Evolutionary conservation across 64 coral and sea anemone genomes (phyloP).

Genomic region (Actinia equina): DNA sequence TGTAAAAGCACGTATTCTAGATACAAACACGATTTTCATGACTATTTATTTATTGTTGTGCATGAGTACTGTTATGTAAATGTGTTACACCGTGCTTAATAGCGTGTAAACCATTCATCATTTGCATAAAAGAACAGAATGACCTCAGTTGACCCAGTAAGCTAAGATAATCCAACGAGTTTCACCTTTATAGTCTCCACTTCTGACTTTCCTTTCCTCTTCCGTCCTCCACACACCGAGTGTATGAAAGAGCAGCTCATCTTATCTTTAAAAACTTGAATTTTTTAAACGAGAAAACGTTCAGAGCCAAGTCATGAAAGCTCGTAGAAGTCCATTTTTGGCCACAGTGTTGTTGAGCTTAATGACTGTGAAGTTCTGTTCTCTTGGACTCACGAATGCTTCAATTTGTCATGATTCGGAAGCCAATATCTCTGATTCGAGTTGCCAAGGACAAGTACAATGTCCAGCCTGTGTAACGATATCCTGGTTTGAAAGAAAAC

Average conservation of each 20-base stretch:
- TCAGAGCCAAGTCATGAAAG: neutral
- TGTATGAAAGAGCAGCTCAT: no score
- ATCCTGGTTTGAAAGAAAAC: conserved; percentile 8
- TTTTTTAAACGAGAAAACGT: neutral
- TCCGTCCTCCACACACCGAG: no score
- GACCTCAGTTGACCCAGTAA: no score
- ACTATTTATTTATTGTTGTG: no score
- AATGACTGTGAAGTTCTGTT: neutral
- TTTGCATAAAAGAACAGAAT: no score
- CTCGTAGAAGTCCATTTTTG: neutral
- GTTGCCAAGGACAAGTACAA: neutral
- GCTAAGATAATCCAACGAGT: no score
- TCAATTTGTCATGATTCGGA: neutral
- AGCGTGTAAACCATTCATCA: no score
- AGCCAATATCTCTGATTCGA: neutral
- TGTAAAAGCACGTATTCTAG: no score
- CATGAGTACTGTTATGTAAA: no score
- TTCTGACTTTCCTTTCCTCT: neutral
- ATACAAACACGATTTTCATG: no score
- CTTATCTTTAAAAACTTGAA: neutral
- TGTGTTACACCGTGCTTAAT: no score
- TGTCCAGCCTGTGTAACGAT: neutral
- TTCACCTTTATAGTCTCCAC: no score
- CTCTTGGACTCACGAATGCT: neutral
- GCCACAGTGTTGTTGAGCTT: neutral